Base-by-base conservation (phyloP, 2,888 invertebrate species). In the Palloptera scutellata region DNA sequence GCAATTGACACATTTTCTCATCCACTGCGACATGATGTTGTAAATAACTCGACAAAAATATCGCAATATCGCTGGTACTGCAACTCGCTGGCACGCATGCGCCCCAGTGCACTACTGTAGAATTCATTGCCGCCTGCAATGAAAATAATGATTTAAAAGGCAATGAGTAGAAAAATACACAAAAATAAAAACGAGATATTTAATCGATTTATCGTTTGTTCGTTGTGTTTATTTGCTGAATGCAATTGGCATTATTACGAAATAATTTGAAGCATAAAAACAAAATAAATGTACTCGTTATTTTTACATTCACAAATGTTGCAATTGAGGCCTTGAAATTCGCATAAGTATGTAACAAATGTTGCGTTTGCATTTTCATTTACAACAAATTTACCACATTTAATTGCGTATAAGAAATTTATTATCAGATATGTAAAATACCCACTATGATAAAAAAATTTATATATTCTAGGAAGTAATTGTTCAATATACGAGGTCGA, bases 31-130 rank as follows among this genome's bases (percentile, higher is more conserved):
- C 87, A 1, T 86, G 86, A 9, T 84, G 84, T 72, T 87, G 76
- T 64, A 79, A 66, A 70, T 75, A 72, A 64, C 68, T 73, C 55
- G 73, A 70, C 70, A 80, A 72, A 72, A 78, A 88, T n/a, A 82
- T 78, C 40, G 85, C 83, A 8, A 89, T 86, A 19, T 89, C 87
- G 9, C 83, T 77, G 0, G 87, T 84, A 52, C 84, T 83, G 76
- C 91, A 91, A 0, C 88, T 85, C 52, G 87, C 87, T 13, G 91
- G 91, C 8, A 90, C 85, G 76, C 91, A 91, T 0, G 89, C 87
- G 1, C 89, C 90, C 90, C 90, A 91, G 68, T 88, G 88, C 0
- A 89, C 75, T 41, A 72, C 67, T 43, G 80, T 76, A 10, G 72
- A 70, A 66, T 77, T 76, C 42, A 48, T 48, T 48, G 48, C 48